Conservation (phyloP, 2,113 vertebrate genomes). For the Aplodontia rufa region DNA sequence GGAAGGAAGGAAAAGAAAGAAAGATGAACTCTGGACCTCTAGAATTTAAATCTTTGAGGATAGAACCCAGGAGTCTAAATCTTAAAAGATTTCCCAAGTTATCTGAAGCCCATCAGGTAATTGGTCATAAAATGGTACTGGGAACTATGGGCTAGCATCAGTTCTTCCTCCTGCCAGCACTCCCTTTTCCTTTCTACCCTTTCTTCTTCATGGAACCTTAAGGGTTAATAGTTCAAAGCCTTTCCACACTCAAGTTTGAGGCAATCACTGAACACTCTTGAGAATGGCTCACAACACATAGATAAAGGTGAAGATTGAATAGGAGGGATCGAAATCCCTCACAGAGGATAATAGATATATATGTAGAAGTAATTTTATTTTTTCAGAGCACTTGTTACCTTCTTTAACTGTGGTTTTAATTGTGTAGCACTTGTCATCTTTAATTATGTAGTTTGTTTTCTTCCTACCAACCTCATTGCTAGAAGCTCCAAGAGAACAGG, state of each 20-base stretch:
- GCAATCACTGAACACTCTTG: not conserved
- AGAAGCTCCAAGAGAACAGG: not conserved
- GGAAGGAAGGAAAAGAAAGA: no score
- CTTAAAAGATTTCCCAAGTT: not conserved
- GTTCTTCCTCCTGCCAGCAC: not conserved
- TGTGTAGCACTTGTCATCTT: not conserved
- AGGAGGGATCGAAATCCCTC: not conserved
- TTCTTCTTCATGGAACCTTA: not conserved
- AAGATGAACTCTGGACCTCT: not conserved
- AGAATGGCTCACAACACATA: not conserved
- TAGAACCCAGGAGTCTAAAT: not conserved
- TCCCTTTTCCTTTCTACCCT: not conserved
- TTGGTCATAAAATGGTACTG: not conserved
- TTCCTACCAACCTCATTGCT: not conserved
- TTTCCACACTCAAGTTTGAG: not conserved
- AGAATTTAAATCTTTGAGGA: not conserved
- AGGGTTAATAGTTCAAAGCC: not conserved
- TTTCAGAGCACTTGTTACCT: not conserved
- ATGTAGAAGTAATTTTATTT: not conserved
- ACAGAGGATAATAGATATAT: not conserved
- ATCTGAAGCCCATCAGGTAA: not conserved
- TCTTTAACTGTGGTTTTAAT: no score
- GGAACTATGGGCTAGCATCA: no score
- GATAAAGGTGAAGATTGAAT: not conserved
- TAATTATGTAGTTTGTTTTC: not conserved